Evolutionary conservation across 23 tunicate species (phyloP), one percentile per base, ranked within the genome.

Genomic region (Styela clava): DNA sequence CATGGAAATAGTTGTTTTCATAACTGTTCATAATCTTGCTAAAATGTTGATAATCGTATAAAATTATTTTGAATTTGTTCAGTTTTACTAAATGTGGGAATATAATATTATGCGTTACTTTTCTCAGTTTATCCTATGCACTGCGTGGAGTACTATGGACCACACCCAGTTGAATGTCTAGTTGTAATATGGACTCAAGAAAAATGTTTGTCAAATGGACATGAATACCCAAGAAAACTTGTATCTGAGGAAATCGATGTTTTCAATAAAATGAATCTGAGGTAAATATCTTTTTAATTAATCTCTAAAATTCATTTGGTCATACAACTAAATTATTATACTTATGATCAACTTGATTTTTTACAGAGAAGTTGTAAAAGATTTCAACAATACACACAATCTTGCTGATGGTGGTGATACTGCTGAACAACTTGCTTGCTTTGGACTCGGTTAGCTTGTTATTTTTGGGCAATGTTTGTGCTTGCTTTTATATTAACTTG

Each of bases 91-190:
- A n/a, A n/a, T n/a, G n/a, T n/a, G n/a, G n/a, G n/a, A n/a, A n/a
- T n/a, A n/a, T n/a, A n/a, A n/a, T n/a, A n/a, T n/a, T n/a, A n/a
- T 44, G 56, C 56, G 7, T 44, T 44, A 12, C 12, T 5, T 44
- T 44, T 44, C 12, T 44, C 56, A 44, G 56, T 44, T 5, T 12
- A 44, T 44, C 56, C 56, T 44, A 7, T 44, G 56, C 56, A 44
- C 2, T 31, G 26, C 16, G 24, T 22, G 5, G 23, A 27, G 2
- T 78, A 34, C 31, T 78, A 78, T 52, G 81, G 81, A 12, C 81
- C 68, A 3, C 81, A 78, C 28, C 61, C 81, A 25, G 62, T 78
- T 31, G 81, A 52, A 18, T 78, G 81, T 51, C 31, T 78, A 33
- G 27, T 24, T 3, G 16, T 16, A 19, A 34, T 78, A 22, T 78